A percentile compares a stretch with the other conserved stretches of the same genome.
phyloP scores from a whole-genome alignment of 2,888 invertebrate genomes.

The Patella depressa region DNA sequence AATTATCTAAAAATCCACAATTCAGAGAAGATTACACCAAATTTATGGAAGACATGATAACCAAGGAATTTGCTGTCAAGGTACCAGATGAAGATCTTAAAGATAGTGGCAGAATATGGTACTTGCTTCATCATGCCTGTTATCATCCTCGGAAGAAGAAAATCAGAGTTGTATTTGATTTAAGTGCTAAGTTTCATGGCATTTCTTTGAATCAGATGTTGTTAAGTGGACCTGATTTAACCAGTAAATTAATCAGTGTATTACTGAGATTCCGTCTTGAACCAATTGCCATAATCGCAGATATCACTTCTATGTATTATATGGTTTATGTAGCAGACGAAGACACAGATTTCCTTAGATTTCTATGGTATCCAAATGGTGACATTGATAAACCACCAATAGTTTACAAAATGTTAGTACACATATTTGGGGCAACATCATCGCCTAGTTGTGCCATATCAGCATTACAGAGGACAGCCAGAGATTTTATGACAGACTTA shows the following conservation, averaged over 20 bases:
- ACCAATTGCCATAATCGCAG: not conserved
- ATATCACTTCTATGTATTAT: not conserved
- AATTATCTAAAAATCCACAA: not conserved
- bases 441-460: conserved; percentile 21
- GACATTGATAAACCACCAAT: not conserved
- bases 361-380: not conserved
- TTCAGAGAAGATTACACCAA: conserved; percentile 14
- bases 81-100: conserved; percentile 12
- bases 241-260: conserved; percentile 4
- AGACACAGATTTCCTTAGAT: not conserved
- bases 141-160: not conserved
- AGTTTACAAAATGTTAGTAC: not conserved
- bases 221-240: conserved; percentile 1
- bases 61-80: conserved; percentile 25
- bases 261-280: not conserved
- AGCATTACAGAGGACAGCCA: conserved; percentile 9
- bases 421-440: conserved; percentile 18
- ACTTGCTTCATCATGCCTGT: not conserved
- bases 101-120: conserved; percentile 15
- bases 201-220: conserved; percentile 1
- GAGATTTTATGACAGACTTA: not conserved
- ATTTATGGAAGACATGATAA: conserved; percentile 29
- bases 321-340: not conserved
- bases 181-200: not conserved
- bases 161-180: not conserved